phyloP scores from a whole-genome alignment of 2,113 vertebrate genomes.

The Xenotilapia leptura region DNA sequence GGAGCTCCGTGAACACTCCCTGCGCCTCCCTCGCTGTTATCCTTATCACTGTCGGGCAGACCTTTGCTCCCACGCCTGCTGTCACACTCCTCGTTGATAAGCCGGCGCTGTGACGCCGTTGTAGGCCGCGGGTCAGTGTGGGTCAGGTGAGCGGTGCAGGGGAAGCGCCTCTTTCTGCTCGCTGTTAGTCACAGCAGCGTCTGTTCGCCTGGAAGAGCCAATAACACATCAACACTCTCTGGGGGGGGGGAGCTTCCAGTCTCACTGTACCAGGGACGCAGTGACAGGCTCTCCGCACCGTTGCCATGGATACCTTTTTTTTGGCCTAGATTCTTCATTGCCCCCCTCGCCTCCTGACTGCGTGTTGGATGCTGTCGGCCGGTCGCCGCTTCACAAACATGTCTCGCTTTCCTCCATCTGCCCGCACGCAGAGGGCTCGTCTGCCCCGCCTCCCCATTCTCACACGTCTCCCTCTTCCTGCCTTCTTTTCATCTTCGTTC shows the following conservation, averaged over 20 bases:
- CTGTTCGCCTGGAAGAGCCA: neutral
- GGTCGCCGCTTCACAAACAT: neutral
- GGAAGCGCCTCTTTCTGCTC: neutral
- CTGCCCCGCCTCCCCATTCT: neutral
- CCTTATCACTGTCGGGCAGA: constrained; percentile 45
- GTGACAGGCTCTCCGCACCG: constrained; percentile 16
- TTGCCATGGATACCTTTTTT: constrained; percentile 53
- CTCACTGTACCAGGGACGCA: constrained; percentile 17
- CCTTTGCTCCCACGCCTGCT: constrained; percentile 20
- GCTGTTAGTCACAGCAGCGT: neutral
- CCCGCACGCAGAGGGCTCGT: neutral
- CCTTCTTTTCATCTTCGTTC: neutral
- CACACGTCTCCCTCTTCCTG: neutral
- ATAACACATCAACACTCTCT: neutral
- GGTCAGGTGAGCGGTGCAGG: neutral
- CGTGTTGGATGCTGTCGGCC: neutral
- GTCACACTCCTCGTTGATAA: constrained; percentile 23
- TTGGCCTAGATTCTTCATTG: constrained; percentile 16
- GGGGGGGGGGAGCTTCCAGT: neutral
- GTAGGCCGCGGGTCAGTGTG: neutral
- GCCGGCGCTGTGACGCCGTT: neutral
- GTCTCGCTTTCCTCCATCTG: neutral
- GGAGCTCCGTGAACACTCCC: neutral
- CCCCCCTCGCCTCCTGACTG: neutral
- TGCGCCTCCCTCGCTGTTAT: neutral